These are phyloP conservation scores for Tiaroga cobitis DNA, from an alignment of 2,797 vertebrate species.

Conservation along the genomic window DNA sequence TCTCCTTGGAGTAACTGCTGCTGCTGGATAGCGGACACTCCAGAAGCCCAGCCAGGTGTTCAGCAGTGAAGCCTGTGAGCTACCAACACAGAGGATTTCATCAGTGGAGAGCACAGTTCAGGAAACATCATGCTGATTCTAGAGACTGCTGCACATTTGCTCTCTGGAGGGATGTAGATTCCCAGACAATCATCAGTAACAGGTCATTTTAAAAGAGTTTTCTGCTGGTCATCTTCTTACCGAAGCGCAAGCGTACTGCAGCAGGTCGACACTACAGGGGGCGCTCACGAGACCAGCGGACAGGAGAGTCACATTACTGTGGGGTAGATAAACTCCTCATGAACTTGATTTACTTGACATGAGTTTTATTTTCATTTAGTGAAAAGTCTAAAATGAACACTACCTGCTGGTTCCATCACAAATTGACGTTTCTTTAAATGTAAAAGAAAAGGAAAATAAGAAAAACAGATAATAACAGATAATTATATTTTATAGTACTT, in stretches of 20 bases:
- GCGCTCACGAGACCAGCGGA: constrained; percentile 5
- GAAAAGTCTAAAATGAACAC: background rate
- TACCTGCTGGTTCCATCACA: constrained; percentile 73
- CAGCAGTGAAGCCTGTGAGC: constrained; percentile 61
- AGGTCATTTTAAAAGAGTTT: background rate
- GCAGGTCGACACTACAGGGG: constrained; percentile 67
- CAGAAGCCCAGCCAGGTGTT: constrained; percentile 70
- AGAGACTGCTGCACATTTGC: background rate
- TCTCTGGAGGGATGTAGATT: background rate
- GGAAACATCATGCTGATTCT: background rate
- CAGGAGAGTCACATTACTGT: constrained; percentile 62
- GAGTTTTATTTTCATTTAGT: background rate
- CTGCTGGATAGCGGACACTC: constrained; percentile 69
- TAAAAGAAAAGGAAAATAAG: background rate
- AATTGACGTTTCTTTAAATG: constrained; percentile 4
- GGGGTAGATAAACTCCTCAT: background rate
- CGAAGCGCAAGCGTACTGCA: constrained; percentile 72
- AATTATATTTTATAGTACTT: background rate
- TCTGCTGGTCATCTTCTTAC: constrained; percentile 55
- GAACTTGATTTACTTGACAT: background rate
- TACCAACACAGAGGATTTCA: background rate
- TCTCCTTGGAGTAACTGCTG: constrained; percentile 62
- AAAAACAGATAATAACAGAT: background rate
- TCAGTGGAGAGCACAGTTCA: too few relatives aligned
- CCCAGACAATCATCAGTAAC: background rate